Base-by-base conservation (phyloP, 2,888 invertebrate genomes). In the Volucella bombylans region DNA sequence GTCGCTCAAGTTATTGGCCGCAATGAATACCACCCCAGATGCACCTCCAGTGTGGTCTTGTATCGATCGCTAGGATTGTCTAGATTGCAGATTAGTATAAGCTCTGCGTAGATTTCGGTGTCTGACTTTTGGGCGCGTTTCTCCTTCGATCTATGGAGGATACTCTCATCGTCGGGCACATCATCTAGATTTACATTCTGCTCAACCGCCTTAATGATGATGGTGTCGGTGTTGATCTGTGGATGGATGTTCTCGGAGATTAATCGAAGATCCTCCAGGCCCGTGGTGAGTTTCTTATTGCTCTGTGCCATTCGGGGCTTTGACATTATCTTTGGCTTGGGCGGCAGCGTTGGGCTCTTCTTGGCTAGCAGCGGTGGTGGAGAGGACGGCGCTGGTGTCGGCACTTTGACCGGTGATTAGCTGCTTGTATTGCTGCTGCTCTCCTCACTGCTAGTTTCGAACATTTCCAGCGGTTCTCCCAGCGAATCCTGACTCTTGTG, bases 1-100 rank as follows among this genome's bases (percentile, higher is more conserved):
- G 71, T 94, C 93, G 64, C 94, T 94, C 87, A 94, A 93, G 83
- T 94, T 93, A 90, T 97, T 96, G n/a, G 94, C 94, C 0, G 98
- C 98, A 87, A 96, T 96, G 90, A 96, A 97, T 31, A 98, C 98
- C 86, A 96, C 96, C 65, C 98, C 98, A 43, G 97, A 97, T 55
- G 98, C 98, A 12, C 98, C 90, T 98, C 97, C 89, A 96, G 95
- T 86, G 95, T 94, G 86, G 95, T 94, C 87, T 95, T 94, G 91
- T 97, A 98, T 87, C 96, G 94, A 23, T 94, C 93, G 86, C 95
- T 93, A 0, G 98, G 98, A 92, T 98, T 95, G 69, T 95, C 96
- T 10, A 94, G 93, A 90, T 96, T 96, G 88, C 98, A 97, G 89
- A 98, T 96, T 86, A 93, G 94, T 87, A 94, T 93, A 69, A 98